A percentile compares a stretch with the other conserved stretches of the same genome.
These are phyloP conservation scores for Physocephala rufipes DNA, from an alignment of 2,888 invertebrate species.

Conservation along the genomic window DNA sequence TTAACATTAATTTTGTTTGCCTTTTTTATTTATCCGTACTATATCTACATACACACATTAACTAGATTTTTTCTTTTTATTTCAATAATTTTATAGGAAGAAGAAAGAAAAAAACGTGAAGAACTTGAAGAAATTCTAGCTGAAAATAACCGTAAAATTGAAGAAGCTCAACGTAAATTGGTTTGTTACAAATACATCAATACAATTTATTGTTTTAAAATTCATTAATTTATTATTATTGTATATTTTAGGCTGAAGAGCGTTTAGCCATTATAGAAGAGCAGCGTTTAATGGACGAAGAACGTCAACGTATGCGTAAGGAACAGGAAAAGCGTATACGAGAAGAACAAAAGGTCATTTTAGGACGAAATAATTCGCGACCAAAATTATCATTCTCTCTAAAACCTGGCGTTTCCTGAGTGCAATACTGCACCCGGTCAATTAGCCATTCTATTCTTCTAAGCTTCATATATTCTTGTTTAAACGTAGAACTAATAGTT, in stretches of 20 bases:
- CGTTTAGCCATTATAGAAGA: conserved; percentile 96
- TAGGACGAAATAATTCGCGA: conserved; percentile 96
- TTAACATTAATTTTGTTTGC: conserved; percentile 36
- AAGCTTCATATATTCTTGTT: not conserved
- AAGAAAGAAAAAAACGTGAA: conserved; percentile 94
- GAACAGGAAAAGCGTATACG: conserved; percentile 92
- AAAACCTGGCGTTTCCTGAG: conserved; percentile 79
- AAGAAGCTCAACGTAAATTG: conserved; percentile 96
- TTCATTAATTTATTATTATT: conserved; percentile 24
- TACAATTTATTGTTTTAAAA: too few species aligned
- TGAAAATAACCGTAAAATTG: conserved; percentile 97
- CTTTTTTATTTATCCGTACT: conserved; percentile 35
- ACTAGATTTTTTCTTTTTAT: conserved; percentile 42
- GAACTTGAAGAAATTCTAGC: conserved; percentile 96
- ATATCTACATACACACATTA: conserved; percentile 8
- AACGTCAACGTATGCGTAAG: conserved; percentile 89
- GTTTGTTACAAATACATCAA: too few species aligned
- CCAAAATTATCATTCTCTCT: conserved; percentile 93
- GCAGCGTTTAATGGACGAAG: conserved; percentile 95
- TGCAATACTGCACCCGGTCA: conserved; percentile 42
- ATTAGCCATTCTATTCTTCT: not conserved
- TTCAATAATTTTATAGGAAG: conserved; percentile 82
- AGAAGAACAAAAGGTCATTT: conserved; percentile 95
- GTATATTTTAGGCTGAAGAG: conserved; percentile 85
- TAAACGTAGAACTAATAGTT: not conserved